These are phyloP conservation scores for Oasisia sp. DNA, from an alignment of 2,888 invertebrate species.

Conservation along the genomic window DNA sequence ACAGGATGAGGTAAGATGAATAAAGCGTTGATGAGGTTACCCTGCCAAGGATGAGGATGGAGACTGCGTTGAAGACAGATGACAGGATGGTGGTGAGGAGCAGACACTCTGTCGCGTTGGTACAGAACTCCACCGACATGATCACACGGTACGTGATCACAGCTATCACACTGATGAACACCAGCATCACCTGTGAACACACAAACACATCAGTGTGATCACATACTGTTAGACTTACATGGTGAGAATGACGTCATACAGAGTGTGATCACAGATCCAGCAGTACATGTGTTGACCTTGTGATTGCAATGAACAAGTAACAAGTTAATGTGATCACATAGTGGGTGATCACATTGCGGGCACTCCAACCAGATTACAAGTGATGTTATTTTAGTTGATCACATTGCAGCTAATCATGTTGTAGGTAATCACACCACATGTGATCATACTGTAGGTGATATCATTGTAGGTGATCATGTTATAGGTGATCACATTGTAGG, in stretches of 20 bases:
- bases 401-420: too few species aligned
- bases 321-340: too few species aligned
- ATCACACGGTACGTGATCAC: slow-evolving; percentile 65
- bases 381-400: too few species aligned
- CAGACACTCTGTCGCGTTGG: slow-evolving; percentile 51
- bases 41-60: slow-evolving; percentile 66
- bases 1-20: too few species aligned
- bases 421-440: too few species aligned
- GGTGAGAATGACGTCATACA: background rate
- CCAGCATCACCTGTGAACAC: slow-evolving; percentile 56
- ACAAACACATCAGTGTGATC: too few species aligned
- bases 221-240: too few species aligned
- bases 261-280: background rate
- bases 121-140: slow-evolving; percentile 59
- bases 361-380: too few species aligned
- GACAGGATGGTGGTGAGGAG: slow-evolving; percentile 64
- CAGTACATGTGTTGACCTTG: background rate
- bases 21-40: slow-evolving; percentile 42
- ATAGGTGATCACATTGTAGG: too few species aligned
- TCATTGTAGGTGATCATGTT: too few species aligned
- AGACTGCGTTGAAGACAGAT: slow-evolving; percentile 65
- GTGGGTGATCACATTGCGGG: too few species aligned
- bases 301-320: background rate
- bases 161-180: slow-evolving; percentile 59
- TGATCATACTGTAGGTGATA: too few species aligned